Evolutionary conservation across 1,140 invertebrate species (phyloP), one percentile per base, ranked within the genome.

Genomic region (Neuroterus valhalla): DNA sequence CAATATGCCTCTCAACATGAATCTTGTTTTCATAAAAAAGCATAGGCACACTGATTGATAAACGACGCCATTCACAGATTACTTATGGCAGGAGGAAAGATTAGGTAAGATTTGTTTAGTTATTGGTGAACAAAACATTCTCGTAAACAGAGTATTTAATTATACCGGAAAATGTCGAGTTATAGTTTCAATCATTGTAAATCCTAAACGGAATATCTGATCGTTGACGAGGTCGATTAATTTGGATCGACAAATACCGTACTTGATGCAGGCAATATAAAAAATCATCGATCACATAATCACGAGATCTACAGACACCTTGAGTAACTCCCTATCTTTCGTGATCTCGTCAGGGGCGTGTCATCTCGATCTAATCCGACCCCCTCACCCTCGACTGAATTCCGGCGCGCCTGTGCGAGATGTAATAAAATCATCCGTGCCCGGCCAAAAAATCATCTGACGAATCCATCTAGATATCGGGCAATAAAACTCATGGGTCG

Each of bases 401-500:
- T 82, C 82, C 79, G 55, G 55, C 71, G 77, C 70, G 68, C 75
- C 74, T 73, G 55, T 23, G 52, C 70, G 42, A 69, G 26, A 70
- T 68, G 66, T 88, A 88, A 88, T 87, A 88, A 87, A 88, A 89
- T 88, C 86, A 83, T 89, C 80, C 82, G 77, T 68, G 55, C 70
- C 48, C 76, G 69, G 76, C 75, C 73, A 74, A 75, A 78, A 78
- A 85, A 87, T 85, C 85, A 86, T 87, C 85, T 89, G 83, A 89
- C 86, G 86, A 88, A 88, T 87, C 85, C 85, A 85, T 84, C 85
- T 85, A 83, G 84, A 89, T 89, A 88, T 89, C 86, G 83, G 85
- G 86, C 86, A 88, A 89, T 89, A 89, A 90, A 90, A 88, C 80
- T 80, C 79, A 82, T 77, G 77, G 76, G 76, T 76, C 81, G 77